Evolutionary conservation across 2,113 vertebrate genomes (phyloP).

Genomic region (Crotalus helleri): DNA sequence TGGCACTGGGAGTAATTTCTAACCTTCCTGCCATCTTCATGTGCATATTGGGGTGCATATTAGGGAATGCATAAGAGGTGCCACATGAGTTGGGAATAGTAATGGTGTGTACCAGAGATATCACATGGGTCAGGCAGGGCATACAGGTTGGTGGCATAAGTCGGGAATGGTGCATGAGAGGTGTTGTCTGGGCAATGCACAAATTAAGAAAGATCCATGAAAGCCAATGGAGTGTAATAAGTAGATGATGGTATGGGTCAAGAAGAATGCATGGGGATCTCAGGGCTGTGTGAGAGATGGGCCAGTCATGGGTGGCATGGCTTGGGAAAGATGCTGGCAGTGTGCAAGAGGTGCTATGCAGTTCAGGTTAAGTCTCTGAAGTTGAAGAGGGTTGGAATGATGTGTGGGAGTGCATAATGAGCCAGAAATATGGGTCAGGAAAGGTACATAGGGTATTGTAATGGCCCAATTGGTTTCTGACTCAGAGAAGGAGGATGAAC

Average conservation of each 20-base stretch:
- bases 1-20: not conserved
- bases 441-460: not conserved
- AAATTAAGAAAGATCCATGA: not conserved
- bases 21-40: not conserved
- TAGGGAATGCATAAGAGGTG: not conserved
- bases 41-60: not conserved
- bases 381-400: not conserved
- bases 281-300: not conserved
- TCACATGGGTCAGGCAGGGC: not conserved
- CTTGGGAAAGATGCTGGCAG: not conserved
- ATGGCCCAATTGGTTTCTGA: not conserved
- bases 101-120: not conserved
- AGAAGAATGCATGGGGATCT: not conserved
- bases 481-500: not conserved
- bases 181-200: not conserved
- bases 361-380: not conserved
- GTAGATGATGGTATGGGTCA: not conserved
- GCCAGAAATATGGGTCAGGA: not conserved
- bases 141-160: not conserved
- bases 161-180: not conserved
- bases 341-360: not conserved
- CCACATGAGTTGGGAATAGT: not conserved
- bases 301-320: not conserved
- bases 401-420: not conserved
- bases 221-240: not conserved